Conservation (phyloP, 2,888 invertebrate species). For the Linyphia triangularis region DNA sequence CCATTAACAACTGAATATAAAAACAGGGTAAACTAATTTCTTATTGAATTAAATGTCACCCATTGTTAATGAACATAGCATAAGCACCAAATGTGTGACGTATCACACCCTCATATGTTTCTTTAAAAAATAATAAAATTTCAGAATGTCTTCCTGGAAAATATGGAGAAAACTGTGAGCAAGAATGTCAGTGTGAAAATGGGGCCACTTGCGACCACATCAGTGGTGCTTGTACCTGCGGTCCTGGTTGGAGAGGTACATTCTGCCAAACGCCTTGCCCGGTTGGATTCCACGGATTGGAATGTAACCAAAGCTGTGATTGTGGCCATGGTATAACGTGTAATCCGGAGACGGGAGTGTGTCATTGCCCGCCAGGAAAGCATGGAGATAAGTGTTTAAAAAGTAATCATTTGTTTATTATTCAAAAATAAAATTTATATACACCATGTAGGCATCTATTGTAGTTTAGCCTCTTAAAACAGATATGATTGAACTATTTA, state of each 20-base stretch:
- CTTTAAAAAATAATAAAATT: too few relatives aligned
- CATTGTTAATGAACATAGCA: too few relatives aligned
- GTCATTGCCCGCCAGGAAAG: conserved; percentile 61
- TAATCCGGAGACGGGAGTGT: conserved; percentile 69
- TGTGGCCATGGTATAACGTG: conserved; percentile 69
- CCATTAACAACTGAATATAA: too few relatives aligned
- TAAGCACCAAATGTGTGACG: too few relatives aligned
- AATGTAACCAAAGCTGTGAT: conserved; percentile 76
- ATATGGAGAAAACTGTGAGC: conserved; percentile 90
- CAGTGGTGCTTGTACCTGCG: conserved; percentile 75
- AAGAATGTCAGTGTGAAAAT: conserved; percentile 88
- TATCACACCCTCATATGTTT: too few relatives aligned
- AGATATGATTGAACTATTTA: too few relatives aligned
- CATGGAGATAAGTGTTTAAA: conserved; percentile 61
- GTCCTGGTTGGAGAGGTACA: conserved; percentile 75
- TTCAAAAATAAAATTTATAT: not conserved
- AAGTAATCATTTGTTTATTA: conserved; percentile 37
- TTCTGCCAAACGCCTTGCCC: conserved; percentile 79
- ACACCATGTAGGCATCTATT: too few relatives aligned
- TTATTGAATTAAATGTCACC: too few relatives aligned
- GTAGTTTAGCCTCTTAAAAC: too few relatives aligned
- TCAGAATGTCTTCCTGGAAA: conserved; percentile 83
- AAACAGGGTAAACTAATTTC: too few relatives aligned
- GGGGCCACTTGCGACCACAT: conserved; percentile 85
- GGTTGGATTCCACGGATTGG: conserved; percentile 89